Conservation (phyloP, 92 coral and sea anemone genomes). For the Umimayanthus chanpuru region DNA sequence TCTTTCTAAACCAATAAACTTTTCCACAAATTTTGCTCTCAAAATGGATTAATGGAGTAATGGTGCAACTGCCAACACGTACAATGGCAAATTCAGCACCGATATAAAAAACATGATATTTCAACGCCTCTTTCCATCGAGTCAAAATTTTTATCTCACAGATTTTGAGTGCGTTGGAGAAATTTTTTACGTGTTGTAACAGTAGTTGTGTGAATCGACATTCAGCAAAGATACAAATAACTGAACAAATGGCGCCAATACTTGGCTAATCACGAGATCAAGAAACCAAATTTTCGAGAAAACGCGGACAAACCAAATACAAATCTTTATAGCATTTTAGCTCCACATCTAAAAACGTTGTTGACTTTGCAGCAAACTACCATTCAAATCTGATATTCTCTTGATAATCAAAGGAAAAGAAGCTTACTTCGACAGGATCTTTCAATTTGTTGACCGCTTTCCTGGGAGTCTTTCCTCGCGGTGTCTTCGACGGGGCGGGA, state of each 20-base stretch:
- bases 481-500: conserved; percentile 94
- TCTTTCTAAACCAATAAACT: background rate
- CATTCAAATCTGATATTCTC: background rate
- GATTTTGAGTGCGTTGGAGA: background rate
- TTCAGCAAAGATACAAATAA: background rate
- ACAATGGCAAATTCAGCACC: too few relatives aligned
- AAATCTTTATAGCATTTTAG: background rate
- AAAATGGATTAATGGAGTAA: too few relatives aligned
- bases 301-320: background rate
- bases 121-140: background rate
- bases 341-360: background rate
- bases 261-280: too few relatives aligned
- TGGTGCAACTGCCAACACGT: too few relatives aligned
- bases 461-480: conserved; percentile 69
- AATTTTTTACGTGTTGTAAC: too few relatives aligned
- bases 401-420: background rate
- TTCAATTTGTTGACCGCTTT: conserved; percentile 71
- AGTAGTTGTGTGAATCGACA: background rate
- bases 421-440: conserved; percentile 96
- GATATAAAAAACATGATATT: too few relatives aligned
- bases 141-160: too few relatives aligned
- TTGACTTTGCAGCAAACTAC: background rate
- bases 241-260: conserved; percentile 13
- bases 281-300: background rate
- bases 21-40: too few relatives aligned